Evolutionary conservation across 2,797 vertebrate species (phyloP).

Genomic region (Oreonectes daqikongensis): DNA sequence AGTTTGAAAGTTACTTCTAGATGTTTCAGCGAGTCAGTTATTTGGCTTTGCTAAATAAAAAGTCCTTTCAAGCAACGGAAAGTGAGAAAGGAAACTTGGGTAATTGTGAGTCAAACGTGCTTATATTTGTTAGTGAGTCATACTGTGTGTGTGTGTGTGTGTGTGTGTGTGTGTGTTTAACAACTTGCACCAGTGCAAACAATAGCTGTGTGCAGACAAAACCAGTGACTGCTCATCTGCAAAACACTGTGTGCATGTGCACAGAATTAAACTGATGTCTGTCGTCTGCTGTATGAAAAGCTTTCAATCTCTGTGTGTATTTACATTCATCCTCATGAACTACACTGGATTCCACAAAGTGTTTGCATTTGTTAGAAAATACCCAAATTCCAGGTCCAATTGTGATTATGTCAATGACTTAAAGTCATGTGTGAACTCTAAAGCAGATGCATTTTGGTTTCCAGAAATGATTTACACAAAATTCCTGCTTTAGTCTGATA

Average conservation of each 20-base stretch:
- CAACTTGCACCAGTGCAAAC: conserved; percentile 19
- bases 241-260: background rate
- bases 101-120: conserved; percentile 69
- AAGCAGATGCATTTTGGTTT: background rate
- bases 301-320: background rate
- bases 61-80: conserved; percentile 62
- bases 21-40: conserved; percentile 36
- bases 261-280: background rate
- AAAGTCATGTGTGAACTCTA: background rate
- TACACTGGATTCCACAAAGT: background rate
- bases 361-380: background rate
- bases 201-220: background rate
- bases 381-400: too few species aligned
- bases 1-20: conserved; percentile 61
- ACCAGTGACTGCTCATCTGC: background rate
- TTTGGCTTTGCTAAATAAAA: conserved; percentile 66
- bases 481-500: background rate
- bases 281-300: background rate
- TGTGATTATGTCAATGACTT: background rate
- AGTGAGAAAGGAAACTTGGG: conserved; percentile 69
- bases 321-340: background rate
- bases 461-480: background rate
- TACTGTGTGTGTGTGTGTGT: conserved; percentile 11
- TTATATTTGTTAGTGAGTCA: conserved; percentile 59
- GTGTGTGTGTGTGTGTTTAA: conserved; percentile 23